Evolutionary conservation across 2,113 vertebrate genomes (phyloP).

Genomic region (Agelaius tricolor): DNA sequence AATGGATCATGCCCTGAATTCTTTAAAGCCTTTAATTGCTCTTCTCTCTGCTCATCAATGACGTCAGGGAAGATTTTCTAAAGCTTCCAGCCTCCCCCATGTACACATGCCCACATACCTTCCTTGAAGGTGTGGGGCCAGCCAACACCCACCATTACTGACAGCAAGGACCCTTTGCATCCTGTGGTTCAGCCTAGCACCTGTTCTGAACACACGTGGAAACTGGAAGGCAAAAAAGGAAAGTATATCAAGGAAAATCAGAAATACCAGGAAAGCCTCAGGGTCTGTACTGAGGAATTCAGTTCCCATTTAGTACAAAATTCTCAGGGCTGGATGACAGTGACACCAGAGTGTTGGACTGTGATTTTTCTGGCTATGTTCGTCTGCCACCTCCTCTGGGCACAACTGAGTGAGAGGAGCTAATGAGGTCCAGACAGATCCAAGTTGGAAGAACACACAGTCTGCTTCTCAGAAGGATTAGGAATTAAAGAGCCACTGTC

Average conservation of each 20-base stretch:
- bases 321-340: not conserved
- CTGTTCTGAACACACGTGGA: not conserved
- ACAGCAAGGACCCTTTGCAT: not conserved
- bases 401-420: not conserved
- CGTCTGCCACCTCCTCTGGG: not conserved
- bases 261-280: not conserved
- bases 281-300: not conserved
- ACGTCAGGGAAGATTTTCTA: not conserved
- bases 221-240: not conserved
- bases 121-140: not conserved
- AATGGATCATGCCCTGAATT: not conserved
- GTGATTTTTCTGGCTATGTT: not conserved
- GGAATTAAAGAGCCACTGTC: constrained; percentile 54
- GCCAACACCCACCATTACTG: not conserved
- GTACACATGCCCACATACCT: not conserved
- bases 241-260: not conserved
- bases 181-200: not conserved
- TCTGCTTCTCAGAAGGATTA: constrained; percentile 49
- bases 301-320: not conserved
- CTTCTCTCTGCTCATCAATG: not conserved
- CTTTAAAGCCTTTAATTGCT: not conserved
- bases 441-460: constrained; percentile 20
- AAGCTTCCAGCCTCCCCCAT: not conserved
- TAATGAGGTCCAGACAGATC: constrained; percentile 31
- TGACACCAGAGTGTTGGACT: not conserved